phyloP scores from a whole-genome alignment of 1,140 invertebrate species.

The Eupristina koningsbergeri region DNA sequence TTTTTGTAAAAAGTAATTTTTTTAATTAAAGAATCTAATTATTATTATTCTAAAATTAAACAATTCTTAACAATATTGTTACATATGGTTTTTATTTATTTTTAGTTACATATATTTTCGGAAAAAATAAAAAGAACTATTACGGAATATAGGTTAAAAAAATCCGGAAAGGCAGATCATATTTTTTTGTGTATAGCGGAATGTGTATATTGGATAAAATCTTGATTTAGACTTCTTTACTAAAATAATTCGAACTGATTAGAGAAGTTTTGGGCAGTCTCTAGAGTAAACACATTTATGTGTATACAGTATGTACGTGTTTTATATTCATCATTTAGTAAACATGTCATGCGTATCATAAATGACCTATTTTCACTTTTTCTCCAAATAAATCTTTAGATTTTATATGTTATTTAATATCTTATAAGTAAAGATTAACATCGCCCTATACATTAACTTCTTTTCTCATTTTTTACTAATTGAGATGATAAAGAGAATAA shows the following conservation, averaged over 20 bases:
- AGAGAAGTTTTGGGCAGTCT: constrained; percentile 17
- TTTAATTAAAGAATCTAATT: not conserved
- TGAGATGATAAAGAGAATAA: not conserved
- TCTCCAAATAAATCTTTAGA: not conserved
- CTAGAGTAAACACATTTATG: constrained; percentile 2
- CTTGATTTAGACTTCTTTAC: constrained; percentile 24
- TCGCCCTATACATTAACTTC: constrained; percentile 15
- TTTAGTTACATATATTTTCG: not conserved
- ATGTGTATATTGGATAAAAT: not conserved
- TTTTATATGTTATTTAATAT: not conserved
- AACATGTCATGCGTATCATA: constrained; percentile 3
- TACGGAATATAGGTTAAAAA: constrained; percentile 34
- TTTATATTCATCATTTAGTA: constrained; percentile 15
- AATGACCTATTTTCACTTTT: constrained; percentile 32
- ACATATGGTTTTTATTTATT: not conserved
- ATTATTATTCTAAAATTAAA: not conserved
- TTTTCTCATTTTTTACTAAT: not conserved
- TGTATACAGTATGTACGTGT: not conserved
- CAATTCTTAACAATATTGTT: not conserved
- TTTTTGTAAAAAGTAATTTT: not conserved
- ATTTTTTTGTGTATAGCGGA: not conserved
- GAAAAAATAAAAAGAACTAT: not conserved
- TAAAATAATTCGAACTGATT: constrained; percentile 33
- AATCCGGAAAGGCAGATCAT: not conserved
- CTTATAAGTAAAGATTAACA: constrained; percentile 13